Evolutionary conservation across 2,113 vertebrate genomes (phyloP).

Genomic region (Talpa occidentalis): DNA sequence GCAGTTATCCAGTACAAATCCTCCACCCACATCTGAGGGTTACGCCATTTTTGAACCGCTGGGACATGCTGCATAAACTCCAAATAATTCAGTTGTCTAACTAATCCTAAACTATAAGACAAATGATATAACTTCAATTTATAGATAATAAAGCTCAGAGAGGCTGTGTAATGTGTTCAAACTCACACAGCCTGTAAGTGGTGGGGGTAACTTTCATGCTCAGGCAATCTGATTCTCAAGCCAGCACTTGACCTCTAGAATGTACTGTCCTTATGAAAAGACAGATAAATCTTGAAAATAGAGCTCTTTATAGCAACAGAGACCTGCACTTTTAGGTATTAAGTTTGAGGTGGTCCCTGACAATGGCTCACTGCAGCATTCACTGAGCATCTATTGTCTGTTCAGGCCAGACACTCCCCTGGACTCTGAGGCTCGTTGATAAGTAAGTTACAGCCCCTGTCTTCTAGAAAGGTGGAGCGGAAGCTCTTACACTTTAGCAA

Average conservation of each 20-base stretch:
- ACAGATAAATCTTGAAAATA: background rate
- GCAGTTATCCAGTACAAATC: fast-evolving
- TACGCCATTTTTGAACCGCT: background rate
- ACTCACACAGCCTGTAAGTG: background rate
- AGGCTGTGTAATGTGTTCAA: background rate
- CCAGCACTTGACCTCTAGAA: background rate
- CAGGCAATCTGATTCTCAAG: background rate
- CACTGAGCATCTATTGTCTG: background rate
- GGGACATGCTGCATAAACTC: background rate
- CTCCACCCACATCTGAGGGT: background rate
- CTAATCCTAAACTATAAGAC: background rate
- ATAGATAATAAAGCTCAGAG: background rate
- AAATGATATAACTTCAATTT: background rate
- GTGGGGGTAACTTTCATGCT: background rate
- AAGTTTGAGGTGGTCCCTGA: background rate
- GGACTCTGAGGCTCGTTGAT: background rate
- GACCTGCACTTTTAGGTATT: no score
- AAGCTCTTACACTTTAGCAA: background rate
- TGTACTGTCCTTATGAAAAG: background rate
- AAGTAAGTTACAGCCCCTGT: background rate
- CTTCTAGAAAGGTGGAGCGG: background rate
- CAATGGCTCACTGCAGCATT: background rate
- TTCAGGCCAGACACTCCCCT: background rate
- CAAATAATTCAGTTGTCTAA: background rate
- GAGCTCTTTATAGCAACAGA: background rate